Base-by-base conservation (phyloP, 2,888 invertebrate species). In the Xanthostigma xanthostigma region DNA sequence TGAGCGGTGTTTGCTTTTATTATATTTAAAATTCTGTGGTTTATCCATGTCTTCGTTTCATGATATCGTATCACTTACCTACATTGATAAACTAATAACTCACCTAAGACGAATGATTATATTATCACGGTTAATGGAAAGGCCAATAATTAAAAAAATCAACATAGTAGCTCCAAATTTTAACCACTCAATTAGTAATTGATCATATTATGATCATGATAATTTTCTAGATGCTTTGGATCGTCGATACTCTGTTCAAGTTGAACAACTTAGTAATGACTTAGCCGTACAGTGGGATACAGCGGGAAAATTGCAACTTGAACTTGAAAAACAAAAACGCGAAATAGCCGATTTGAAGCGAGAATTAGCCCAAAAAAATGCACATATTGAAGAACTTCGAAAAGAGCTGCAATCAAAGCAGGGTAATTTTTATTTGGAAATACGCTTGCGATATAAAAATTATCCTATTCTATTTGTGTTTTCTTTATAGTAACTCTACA, bases 281-380 rank as follows among this genome's bases (percentile, higher is more conserved):
- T 69, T 87, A 27, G 82, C 83, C 0, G 78, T 79, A 1, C 88
- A 89, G 62, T 86, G 87, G 75, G 89, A 90, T 58, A 77, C 80
- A 39, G 80, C 84, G 1, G 78, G 84, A 44, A 85, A 86, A 58
- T 62, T 85, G 33, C 83, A 83, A 51, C 59, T 89, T 59, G 89
- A 89, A 49, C 58, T 87, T 53, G 89, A 90, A 53, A 80, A 86
- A 34, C 85, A 86, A 58, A 76, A 83, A 50, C 75, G 89, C 9
- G 79, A 84, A 54, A 84, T 87, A 57, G 71, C 75, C 2, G 88
- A 89, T 54, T 61, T 86, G 41, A 79, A 84, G 54, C 72, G 88
- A n/a, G 88, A 89, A 54, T 62, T 87, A 12, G 74, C 80, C 1
- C 84, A 84, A 67, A 84, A 84, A 59, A 81, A 78, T 55, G 72